Evolutionary conservation across 2,888 invertebrate species (phyloP), one percentile per base, ranked within the genome.

Genomic region (Synergus itoensis): DNA sequence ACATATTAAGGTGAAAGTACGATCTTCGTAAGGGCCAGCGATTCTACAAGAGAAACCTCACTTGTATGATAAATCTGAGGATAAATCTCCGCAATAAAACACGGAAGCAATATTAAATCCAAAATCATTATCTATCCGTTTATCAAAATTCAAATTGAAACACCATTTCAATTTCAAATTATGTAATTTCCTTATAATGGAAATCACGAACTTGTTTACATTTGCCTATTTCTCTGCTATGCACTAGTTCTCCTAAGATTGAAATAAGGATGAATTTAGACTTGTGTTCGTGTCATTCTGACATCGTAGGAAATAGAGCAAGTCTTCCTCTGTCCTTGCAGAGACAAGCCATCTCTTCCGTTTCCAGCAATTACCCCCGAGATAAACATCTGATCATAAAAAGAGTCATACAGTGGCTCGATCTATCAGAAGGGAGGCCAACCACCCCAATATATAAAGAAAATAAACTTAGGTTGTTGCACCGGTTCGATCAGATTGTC

Each of bases 271-370:
- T 53, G 36, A 73, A 53, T 53, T 53, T 73, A 73, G n/a, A 73
- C 11, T 53, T 11, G 5, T 12, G 21, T 12, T 21, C 12, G 53
- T 53, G 73, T 53, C 53, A 53, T 53, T 73, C 36, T 53, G n/a
- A 36, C 53, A 73, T 73, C n/a, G 48, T 53, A 73, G 45, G 73
- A 73, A 73, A 53, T 73, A 73, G 73, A 73, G 73, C 73, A 18
- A 73, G 53, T 73, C 73, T 53, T 36, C n/a, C 53, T 73, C 73
- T 73, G 73, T 73, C 73, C 73, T 53, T 73, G 73, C 73, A n/a
- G 53, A 28, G 36, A 73, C 69, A n/a, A 73, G 36, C 21, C n/a
- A 73, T 53, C 36, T 53, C 73, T 53, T 73, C 73, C 36, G 21
- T 36, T 53, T 53, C 48, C 36, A 73, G 48, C 11, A 73, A 73